Evolutionary conservation across 2,888 invertebrate genomes (phyloP), one percentile per base, ranked within the genome.

Genomic region (Tetheella fluctuosa): DNA sequence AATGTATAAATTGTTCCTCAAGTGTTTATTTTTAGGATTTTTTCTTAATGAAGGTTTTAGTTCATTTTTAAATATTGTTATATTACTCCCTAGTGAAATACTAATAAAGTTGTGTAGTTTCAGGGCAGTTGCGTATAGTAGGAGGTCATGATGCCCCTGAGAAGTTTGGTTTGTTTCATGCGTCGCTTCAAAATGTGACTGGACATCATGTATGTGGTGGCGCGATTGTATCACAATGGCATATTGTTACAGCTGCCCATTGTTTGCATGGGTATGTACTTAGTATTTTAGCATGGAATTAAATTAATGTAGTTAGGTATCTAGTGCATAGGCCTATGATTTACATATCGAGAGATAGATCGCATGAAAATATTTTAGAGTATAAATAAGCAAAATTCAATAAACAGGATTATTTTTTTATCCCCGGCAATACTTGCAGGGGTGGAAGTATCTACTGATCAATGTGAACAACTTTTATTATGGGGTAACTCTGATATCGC

Each of bases 181-280:
- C 83, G 0, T 93, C 92, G 0, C 75, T 93, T 30, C 92, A 92
- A 73, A 91, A 91, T 66, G 59, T 86, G 56, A 80, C 81, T 1
- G 86, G 88, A 0, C 63, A 85, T 64, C 92, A 93, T 70, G 89
- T 93, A 1, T 92, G 92, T 76, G 92, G 92, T 17, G 88, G 90
- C 15, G 88, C 86, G 34, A 80, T 91, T 10, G 74, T 92, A 53
- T 91, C 92, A 0, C 75, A 74, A 42, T 76, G 71, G 66, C 83
- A 86, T 65, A 68, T 91, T 15, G 73, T 88, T 0, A 91, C 92
- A 10, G 91, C 89, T 5, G 92, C 91, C 17, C 92, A 93, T 77
- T 93, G 92, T 72, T 81, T 92, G n/a, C 15, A 72, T 12, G 80
- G 77, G 90, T 89, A 74, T 72, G 77, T 13, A 7, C 58, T 59